Base-by-base conservation (phyloP, 2,113 vertebrate species). In the Morone chrysops region DNA sequence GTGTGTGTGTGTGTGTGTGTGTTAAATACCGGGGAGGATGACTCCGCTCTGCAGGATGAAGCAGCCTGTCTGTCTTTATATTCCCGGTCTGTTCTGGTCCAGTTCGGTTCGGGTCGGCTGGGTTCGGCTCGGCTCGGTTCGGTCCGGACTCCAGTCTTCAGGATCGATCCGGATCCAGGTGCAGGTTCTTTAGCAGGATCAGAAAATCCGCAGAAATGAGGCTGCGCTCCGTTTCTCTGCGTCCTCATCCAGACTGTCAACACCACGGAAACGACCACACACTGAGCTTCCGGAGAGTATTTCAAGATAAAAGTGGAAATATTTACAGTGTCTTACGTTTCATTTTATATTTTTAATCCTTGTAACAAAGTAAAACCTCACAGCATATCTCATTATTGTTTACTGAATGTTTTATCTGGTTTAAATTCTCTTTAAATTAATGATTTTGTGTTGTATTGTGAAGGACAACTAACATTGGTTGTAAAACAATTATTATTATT, bases 1-100 rank as follows among this genome's bases (percentile, higher is more conserved):
- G n/a, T 12, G 54, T 60, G 40, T 18, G 20, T 12, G 70, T 18
- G 70, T 47, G 40, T 16, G 68, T 70, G 31, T 48, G n/a, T 6
- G 11, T 36, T 71, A 80, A 59, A 2, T 79, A 87, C 89, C 84
- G 80, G 84, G 87, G 84, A 89, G 66, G 82, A 81, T 66, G 84
- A 81, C 63, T 82, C 83, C 25, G 84, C 61, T 75, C 80, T 62
- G 75, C 68, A 8, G 81, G 14, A 68, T 36, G 77, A 79, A 73
- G 69, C 73, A 57, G 82, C 40, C 70, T 13, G 61, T 72, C 63
- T 65, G 57, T 70, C 56, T 31, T 31, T 31, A 31, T 31, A 31
- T 31, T 62, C 38, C 59, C 59, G 43, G 54, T 71, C 48, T 31
- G 31, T 31, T 31, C 31, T 31, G 31, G 16, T 31, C 6, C 40